Percentiles rank a stretch among this genome's conserved stretches.
Evolutionary conservation across 2,797 vertebrate species (phyloP).

Genomic region (Passerculus sandwichensis): DNA sequence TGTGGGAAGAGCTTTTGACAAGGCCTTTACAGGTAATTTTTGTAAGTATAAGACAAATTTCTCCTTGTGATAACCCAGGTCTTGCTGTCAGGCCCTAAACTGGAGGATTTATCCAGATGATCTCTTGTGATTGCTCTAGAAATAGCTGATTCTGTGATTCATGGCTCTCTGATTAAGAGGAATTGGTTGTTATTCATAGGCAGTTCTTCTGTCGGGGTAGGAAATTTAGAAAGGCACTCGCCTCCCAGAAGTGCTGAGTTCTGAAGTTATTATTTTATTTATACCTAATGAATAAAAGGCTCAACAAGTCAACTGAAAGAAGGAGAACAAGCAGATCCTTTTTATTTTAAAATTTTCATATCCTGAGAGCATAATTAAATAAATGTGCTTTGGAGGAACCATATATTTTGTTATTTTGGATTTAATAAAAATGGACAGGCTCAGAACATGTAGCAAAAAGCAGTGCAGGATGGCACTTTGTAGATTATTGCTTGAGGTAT

Average conservation of each 20-base stretch:
- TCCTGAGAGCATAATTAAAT: not conserved
- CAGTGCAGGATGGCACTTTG: not conserved
- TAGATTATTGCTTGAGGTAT: not conserved
- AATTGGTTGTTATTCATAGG: not conserved
- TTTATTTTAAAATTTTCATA: not conserved
- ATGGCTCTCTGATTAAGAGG: not conserved
- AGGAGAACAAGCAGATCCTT: not conserved
- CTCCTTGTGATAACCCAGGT: not conserved
- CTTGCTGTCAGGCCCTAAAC: not conserved
- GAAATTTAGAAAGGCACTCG: not conserved
- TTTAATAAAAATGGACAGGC: not conserved
- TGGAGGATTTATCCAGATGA: not conserved
- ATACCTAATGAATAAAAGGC: not conserved
- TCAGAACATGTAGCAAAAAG: not conserved
- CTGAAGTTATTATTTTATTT: not conserved
- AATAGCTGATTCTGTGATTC: not conserved
- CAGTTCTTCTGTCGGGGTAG: not conserved
- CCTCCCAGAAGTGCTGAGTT: not conserved
- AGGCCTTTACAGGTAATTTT: not conserved
- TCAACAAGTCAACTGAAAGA: not conserved
- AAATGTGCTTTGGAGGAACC: not conserved
- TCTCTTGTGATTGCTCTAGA: not conserved
- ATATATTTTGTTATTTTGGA: not conserved
- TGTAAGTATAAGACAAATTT: not conserved
- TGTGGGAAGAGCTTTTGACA: not conserved